Evolutionary conservation across 2,888 invertebrate genomes (phyloP), one percentile per base, ranked within the genome.

Genomic region (Ornithoptera priamus): DNA sequence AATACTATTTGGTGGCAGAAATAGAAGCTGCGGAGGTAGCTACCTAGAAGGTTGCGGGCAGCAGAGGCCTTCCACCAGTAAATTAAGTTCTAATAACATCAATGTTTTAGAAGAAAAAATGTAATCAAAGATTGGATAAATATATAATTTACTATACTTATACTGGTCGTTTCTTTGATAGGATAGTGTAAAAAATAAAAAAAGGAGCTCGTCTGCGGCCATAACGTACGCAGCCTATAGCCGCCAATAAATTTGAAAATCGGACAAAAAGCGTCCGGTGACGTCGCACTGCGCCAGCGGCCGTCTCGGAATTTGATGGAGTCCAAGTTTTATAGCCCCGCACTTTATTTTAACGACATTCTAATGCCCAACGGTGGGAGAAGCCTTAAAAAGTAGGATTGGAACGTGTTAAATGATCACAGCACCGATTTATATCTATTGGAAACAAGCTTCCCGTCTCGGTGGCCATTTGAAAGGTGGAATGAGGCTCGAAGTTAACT

Each of bases 331-430:
- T 70, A 70, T 70, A 20, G 64, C 67, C 53, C 50, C 67, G 30
- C 63, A 67, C 70, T 70, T 64, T 67, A 67, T 67, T 70, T 70
- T 70, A 70, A 67, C 67, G 67, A 62, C 62, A 70, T 64, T 67
- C 67, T 67, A 70, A 70, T 70, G 64, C 60, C 60, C 67, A 42
- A 39, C 53, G 67, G 70, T 67, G 63, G 60, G 67, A 50, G 64
- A 65, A 65, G 60, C 65, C 53, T 64, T 56, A 53, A 65, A 68
- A 68, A n/a, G 59, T 64, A 53, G 39, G 30, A 63, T 64, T 46
- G 53, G 59, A 67, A 61, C 56, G 67, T 67, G 67, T 70, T 63
- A 63, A 70, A 70, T 56, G 67, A 64, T 64, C 63, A 60, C 7
- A 36, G 36, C 58, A 66, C 42, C 65, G 58, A 69, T 69, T 69